phyloP scores from a whole-genome alignment of 2,113 vertebrate species.

The Crotalus viridis region DNA sequence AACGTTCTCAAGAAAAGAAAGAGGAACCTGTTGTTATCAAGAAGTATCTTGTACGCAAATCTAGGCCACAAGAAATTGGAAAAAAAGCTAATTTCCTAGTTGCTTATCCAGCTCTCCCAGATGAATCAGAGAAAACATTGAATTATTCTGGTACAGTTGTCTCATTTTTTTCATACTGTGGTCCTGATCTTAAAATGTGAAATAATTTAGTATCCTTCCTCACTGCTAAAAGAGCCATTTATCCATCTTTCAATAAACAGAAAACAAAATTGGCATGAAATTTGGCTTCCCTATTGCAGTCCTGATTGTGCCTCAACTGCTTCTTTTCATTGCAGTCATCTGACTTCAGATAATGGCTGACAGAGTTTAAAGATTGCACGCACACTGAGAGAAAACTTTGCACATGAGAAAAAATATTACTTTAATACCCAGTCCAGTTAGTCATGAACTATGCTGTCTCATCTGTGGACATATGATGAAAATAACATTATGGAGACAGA shows the following conservation, averaged over 20 bases:
- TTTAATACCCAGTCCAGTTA: neutral
- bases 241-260: neutral
- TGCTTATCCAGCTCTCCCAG: constrained; percentile 58
- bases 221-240: neutral
- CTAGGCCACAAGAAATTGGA: constrained; percentile 52
- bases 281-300: neutral
- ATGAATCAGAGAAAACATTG: constrained; percentile 47
- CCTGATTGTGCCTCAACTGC: neutral
- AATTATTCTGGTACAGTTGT: constrained; percentile 71
- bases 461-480: neutral
- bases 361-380: neutral
- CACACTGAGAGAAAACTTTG: neutral
- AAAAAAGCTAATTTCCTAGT: constrained; percentile 47
- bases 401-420: neutral
- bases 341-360: neutral
- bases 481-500: neutral
- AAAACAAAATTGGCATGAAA: neutral
- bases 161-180: neutral
- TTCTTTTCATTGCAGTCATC: neutral
- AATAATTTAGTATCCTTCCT: neutral
- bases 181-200: constrained; percentile 9
- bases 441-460: neutral
- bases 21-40: constrained; percentile 50
- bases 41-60: constrained; percentile 63
- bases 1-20: constrained; percentile 42